Conservation (phyloP, 2,888 invertebrate genomes). For the Labia minor region DNA sequence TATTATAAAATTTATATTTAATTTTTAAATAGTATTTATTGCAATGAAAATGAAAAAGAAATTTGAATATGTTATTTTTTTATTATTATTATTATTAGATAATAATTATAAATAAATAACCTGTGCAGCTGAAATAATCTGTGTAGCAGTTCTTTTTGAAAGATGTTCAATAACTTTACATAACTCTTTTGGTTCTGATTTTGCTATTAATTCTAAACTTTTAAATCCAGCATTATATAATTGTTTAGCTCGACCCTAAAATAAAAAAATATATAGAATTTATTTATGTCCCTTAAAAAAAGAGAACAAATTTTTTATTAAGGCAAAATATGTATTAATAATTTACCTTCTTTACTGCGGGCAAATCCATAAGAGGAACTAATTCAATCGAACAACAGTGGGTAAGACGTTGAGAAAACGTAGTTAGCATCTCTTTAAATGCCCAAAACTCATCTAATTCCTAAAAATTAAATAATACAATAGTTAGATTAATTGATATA, state of each 20-base stretch:
- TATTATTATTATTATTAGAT: too few relatives aligned
- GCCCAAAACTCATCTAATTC: conserved; percentile 73
- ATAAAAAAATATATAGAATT: conserved; percentile 20
- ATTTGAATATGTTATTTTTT: too few relatives aligned
- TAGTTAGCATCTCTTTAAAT: conserved; percentile 60
- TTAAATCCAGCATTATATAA: conserved; percentile 73
- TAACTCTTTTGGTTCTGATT: conserved; percentile 53
- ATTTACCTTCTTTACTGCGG: conserved; percentile 67
- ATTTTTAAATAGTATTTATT: too few relatives aligned
- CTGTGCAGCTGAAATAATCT: conserved; percentile 80
- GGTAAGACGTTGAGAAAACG: conserved; percentile 61
- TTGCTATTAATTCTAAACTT: conserved; percentile 63
- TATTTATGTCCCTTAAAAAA: too few relatives aligned
- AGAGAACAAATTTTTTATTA: too few relatives aligned
- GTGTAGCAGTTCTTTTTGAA: conserved; percentile 58
- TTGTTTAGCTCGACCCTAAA: conserved; percentile 70
- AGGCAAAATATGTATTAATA: too few relatives aligned
- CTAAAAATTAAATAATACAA: conserved; percentile 31
- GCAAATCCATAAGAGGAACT: conserved; percentile 73
- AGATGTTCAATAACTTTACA: conserved; percentile 56
- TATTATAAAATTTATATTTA: too few relatives aligned
- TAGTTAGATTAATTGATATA: too few relatives aligned
- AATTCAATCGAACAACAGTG: conserved; percentile 74
- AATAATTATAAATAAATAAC: conserved; percentile 40
- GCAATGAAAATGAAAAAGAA: too few relatives aligned